phyloP scores from a whole-genome alignment of 2,797 vertebrate species.

The Darevskia nairensis region DNA sequence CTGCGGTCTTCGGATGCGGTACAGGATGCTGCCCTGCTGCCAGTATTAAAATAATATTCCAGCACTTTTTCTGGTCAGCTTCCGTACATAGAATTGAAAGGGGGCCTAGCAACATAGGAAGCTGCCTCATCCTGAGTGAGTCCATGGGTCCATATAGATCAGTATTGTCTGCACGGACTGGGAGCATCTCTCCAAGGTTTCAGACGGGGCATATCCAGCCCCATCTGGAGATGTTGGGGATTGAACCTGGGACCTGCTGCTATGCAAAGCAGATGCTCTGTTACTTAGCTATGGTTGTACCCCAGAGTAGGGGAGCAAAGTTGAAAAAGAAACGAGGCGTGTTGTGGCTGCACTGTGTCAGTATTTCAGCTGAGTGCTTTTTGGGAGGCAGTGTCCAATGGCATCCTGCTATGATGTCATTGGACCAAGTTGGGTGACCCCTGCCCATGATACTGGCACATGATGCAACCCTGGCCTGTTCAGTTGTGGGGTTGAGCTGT shows the following conservation, averaged over 20 bases:
- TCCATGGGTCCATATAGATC: too few species aligned
- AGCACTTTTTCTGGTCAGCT: too few species aligned
- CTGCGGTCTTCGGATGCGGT: too few species aligned
- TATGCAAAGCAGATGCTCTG: too few species aligned
- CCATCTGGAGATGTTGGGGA: background rate
- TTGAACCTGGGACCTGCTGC: background rate
- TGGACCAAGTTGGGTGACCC: background rate
- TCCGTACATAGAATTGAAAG: too few species aligned
- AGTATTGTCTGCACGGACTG: background rate
- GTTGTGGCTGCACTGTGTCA: background rate
- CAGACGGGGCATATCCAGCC: too few species aligned
- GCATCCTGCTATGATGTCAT: background rate
- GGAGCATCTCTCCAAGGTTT: too few species aligned
- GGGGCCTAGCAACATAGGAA: too few species aligned
- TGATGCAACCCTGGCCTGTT: background rate
- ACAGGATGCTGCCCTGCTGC: too few species aligned
- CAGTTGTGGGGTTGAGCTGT: background rate
- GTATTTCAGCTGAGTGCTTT: background rate
- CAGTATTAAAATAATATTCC: too few species aligned
- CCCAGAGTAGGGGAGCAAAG: background rate
- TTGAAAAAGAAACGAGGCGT: background rate
- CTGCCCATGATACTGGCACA: too few species aligned
- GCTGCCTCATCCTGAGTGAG: too few species aligned
- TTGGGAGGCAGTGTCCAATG: background rate
- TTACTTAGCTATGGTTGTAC: background rate